Evolutionary conservation across 2,888 invertebrate genomes (phyloP), one percentile per base, ranked within the genome.

Genomic region (Beris morrisii): DNA sequence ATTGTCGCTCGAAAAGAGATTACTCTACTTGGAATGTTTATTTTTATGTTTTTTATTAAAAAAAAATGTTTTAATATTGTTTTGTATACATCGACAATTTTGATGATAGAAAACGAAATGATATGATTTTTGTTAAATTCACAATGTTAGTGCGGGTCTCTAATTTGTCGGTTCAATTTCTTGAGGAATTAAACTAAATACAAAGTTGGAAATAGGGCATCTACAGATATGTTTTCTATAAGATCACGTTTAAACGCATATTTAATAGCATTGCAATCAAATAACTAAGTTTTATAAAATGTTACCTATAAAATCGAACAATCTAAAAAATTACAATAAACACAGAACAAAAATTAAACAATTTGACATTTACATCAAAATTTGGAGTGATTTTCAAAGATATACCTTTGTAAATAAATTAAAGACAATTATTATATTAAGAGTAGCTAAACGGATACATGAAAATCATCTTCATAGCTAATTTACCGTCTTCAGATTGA

Each of bases 211-310:
- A 38, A 7, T 9, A 5, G 38, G 38, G 9, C 38, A 3, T 50
- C 50, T 50, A 59, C 32, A 32, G 59, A 59, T 59, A 59, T 59
- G 59, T 59, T 31, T 32, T 48, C 61, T 61, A 61, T 32, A 61
- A 30, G 50, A 38, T 38, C 38, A 38, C 22, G 22, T 22, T 38
- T 38, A 38, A 38, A 38, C 9, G 7, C 3, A 7, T 38, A 7
- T 38, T 38, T 38, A 38, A 38, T 3, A 38, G 38, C 38, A 38
- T 1, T 38, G 38, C 4, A 38, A 38, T 38, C 38, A 38, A 38
- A 3, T 38, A 38, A 38, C 2, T 3, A 38, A 38, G 38, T 38
- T 9, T 38, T 38, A 38, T 38, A 38, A 5, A 38, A 38, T 9
- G 38, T 38, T 38, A 3, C 38, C 38, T 38, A 38, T 38, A 59